Conservation (phyloP, 2,113 vertebrate species). For the Stomatorhinus ivindoensis region DNA sequence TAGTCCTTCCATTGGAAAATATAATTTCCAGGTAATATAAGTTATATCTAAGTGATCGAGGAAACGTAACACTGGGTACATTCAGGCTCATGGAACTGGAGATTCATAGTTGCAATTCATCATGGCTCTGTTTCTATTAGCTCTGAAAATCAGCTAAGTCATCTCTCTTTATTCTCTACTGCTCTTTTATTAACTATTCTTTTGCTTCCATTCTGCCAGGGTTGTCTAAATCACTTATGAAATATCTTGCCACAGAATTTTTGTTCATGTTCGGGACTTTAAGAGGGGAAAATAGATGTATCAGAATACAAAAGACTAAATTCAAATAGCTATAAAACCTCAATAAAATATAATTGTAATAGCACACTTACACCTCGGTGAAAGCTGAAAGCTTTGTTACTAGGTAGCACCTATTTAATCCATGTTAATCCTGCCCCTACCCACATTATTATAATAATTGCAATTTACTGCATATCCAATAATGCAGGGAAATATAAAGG, state of each 20-base stretch:
- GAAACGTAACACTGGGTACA: neutral
- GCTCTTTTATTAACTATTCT: neutral
- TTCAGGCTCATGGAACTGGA: neutral
- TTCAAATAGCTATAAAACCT: slow-evolving; percentile 17
- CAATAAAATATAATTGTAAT: slow-evolving; percentile 8
- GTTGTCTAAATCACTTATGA: neutral
- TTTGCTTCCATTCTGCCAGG: neutral
- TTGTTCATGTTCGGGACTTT: neutral
- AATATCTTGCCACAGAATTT: neutral
- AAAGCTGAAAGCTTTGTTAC: neutral
- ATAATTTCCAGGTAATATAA: neutral
- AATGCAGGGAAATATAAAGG: slow-evolving; percentile 52
- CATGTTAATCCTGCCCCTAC: slow-evolving; percentile 39
- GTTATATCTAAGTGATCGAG: neutral
- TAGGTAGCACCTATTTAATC: neutral
- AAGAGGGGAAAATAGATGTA: slow-evolving; percentile 1
- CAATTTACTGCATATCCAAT: slow-evolving; percentile 49
- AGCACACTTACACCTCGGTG: neutral
- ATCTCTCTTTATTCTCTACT: neutral
- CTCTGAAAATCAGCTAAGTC: neutral
- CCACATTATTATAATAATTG: slow-evolving; percentile 53
- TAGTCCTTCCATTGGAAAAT: neutral
- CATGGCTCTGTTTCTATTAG: neutral
- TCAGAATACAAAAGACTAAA: slow-evolving; percentile 8
- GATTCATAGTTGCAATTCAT: neutral